Evolutionary conservation across 2,888 invertebrate species (phyloP), one percentile per base, ranked within the genome.

Genomic region (Lordiphosa fenestrarum): DNA sequence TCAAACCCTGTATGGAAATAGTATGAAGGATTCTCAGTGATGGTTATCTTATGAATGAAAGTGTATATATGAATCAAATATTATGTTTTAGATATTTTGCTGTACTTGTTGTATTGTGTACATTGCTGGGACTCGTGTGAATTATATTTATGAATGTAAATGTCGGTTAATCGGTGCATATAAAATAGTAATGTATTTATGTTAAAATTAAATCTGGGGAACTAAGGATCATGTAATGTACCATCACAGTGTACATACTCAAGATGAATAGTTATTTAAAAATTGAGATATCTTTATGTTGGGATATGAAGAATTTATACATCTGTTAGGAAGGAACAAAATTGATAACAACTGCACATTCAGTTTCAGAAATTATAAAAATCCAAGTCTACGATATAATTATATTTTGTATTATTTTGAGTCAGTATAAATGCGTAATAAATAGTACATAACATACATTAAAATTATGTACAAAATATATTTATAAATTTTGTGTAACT

Each of bases 191-290:
- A 49, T 38, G 38, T 36, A 37, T 44, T 39, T 53, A 47, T 36
- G 13, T 40, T 39, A 40, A 12, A 38, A 48, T 37, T 39, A 10
- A 21, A 37, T 49, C 23, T 19, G 36, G 7, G 33, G 23, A 25
- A 49, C 48, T 38, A 37, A 49, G 44, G 15, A 44, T 44, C 44
- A 44, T 44, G 44, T 44, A 49, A 38, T 48, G 48, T 48, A 38
- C 15, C 33, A 44, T 44, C 44, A 23, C 25, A 48, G 15, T 41
- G 39, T 56, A 30, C 42, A 44, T 44, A 44, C 30, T 6, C 13
- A 33, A 13, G 44, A 44, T 44, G 44, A 44, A 44, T 44, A 33
- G 44, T 44, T 44, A 44, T 44, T 44, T 15, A 30, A 44, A 44
- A 19, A 44, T 44, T 44, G 44, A 44, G 42, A 44, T 44, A 44